phyloP scores from a whole-genome alignment of 2,113 vertebrate species.

The Leptodactylus fuscus region DNA sequence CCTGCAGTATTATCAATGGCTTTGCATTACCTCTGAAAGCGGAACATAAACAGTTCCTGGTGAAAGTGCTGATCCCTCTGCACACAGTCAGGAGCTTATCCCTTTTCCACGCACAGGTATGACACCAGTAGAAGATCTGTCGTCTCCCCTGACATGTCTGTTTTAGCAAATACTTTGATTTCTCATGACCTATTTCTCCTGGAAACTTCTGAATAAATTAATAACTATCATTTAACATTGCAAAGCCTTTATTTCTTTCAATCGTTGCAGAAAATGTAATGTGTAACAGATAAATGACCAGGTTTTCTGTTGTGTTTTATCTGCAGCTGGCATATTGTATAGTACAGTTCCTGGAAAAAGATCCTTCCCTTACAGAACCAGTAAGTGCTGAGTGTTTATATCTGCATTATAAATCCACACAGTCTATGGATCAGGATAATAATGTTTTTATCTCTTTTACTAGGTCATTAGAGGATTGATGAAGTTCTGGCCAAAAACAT shows the following conservation, averaged over 20 bases:
- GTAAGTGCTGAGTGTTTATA: conserved; percentile 75
- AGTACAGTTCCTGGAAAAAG: conserved; percentile 99
- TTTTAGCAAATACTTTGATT: too few species aligned
- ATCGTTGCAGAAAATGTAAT: neutral
- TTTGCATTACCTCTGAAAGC: conserved; percentile 98
- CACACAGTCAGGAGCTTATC: conserved; percentile 98
- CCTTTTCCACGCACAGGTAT: conserved; percentile 98
- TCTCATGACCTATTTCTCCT: neutral
- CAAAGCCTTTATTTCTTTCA: neutral
- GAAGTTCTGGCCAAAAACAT: conserved; percentile 99
- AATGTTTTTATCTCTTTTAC: conserved; percentile 53
- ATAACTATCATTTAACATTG: neutral
- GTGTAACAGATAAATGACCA: too few species aligned
- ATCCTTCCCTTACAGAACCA: conserved; percentile 97
- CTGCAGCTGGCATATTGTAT: conserved; percentile 97
- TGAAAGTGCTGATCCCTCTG: conserved; percentile 98
- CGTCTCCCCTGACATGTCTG: too few species aligned
- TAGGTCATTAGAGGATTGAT: conserved; percentile 98
- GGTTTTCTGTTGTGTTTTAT: conserved; percentile 15
- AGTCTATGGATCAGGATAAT: neutral
- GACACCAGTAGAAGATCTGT: neutral
- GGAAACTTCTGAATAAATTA: neutral
- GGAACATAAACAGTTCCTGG: conserved; percentile 99
- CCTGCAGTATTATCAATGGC: conserved; percentile 97
- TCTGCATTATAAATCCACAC: neutral